Percentiles rank a stretch among this genome's conserved stretches.
These are phyloP conservation scores for Pseudorasbora parva DNA, from an alignment of 2,113 vertebrate genomes.

Conservation along the genomic window DNA sequence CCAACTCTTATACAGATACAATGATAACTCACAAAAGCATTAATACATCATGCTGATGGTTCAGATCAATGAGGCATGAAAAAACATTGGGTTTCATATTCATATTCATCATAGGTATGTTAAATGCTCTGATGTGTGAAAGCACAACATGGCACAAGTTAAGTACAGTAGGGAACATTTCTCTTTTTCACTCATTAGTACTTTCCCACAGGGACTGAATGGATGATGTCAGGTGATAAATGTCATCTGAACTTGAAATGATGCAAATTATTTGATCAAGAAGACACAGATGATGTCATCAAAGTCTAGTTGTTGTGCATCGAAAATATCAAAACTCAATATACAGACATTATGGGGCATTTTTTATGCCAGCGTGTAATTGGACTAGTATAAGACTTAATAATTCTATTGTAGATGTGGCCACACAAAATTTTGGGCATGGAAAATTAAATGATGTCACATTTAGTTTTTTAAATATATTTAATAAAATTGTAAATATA, in stretches of 20 bases:
- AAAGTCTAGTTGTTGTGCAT: background rate
- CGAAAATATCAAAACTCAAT: background rate
- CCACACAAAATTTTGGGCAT: too few species aligned
- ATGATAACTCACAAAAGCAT: background rate
- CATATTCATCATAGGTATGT: background rate
- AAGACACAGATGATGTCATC: background rate
- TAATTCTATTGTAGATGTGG: too few species aligned
- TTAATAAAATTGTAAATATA: too few species aligned
- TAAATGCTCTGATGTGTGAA: background rate
- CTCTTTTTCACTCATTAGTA: slow-evolving; percentile 1
- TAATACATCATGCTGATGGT: background rate
- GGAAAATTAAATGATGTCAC: too few species aligned
- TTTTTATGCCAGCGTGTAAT: too few species aligned
- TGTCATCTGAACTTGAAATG: background rate
- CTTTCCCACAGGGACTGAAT: slow-evolving; percentile 3
- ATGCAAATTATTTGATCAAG: background rate
- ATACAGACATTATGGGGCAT: background rate
- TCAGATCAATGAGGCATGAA: background rate
- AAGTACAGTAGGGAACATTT: background rate
- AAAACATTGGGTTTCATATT: slow-evolving; percentile 2
- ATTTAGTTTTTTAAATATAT: too few species aligned
- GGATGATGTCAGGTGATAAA: slow-evolving; percentile 14
- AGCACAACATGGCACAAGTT: background rate
- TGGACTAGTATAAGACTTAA: background rate
- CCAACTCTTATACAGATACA: background rate